Evolutionary conservation across 1,140 invertebrate genomes (phyloP).

Genomic region (Aphelenchoides avenae): DNA sequence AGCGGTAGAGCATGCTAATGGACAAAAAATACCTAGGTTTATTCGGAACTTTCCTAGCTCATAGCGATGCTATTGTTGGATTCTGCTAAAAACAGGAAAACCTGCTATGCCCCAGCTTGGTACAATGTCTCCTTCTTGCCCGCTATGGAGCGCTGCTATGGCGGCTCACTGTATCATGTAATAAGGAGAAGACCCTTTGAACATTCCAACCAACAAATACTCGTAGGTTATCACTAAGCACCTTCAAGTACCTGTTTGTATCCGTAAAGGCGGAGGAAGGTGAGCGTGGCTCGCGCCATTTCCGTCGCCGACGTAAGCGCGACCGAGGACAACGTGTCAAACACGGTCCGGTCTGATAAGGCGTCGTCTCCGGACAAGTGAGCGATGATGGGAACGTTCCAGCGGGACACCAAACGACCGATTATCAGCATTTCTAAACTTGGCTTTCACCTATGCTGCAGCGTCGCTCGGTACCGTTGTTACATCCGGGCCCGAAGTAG

Average conservation of each 20-base stretch:
- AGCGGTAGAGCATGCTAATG: too few relatives aligned
- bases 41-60: too few relatives aligned
- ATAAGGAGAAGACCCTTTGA: too few relatives aligned
- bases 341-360: constrained; percentile 41
- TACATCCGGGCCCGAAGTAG: constrained; percentile 52
- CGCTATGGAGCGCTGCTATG: neutral
- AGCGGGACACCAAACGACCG: constrained; percentile 43
- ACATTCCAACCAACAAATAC: neutral
- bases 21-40: too few relatives aligned
- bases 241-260: constrained; percentile 48
- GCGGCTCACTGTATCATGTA: neutral
- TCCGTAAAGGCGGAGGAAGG: constrained; percentile 42
- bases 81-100: too few relatives aligned
- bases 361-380: constrained; percentile 52
- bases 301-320: constrained; percentile 51
- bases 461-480: constrained; percentile 38
- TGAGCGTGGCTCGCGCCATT: constrained; percentile 52
- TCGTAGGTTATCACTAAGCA: too few relatives aligned
- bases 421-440: constrained; percentile 49
- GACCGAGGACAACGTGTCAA: constrained; percentile 49
- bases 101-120: constrained; percentile 29
- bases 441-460: neutral
- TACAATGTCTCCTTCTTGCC: too few relatives aligned
- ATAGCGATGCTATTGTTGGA: constrained; percentile 38
- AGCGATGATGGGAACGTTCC: constrained; percentile 54